Evolutionary conservation across 1,140 invertebrate genomes (phyloP).

Genomic region (Caenorhabditis brenneri): DNA sequence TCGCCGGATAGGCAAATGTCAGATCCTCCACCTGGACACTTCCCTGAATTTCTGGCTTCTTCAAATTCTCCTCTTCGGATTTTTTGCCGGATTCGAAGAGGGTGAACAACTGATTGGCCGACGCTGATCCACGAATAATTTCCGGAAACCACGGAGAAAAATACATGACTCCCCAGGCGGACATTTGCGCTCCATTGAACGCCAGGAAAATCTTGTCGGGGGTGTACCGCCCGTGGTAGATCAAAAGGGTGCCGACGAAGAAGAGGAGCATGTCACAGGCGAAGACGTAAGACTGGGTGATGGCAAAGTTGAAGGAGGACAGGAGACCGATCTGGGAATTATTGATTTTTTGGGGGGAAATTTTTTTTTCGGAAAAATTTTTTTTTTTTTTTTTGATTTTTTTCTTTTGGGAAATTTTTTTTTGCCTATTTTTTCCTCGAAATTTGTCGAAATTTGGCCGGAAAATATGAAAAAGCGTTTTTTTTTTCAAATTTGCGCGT

Average conservation of each 20-base stretch:
- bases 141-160: constrained; percentile 67
- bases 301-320: constrained; percentile 1
- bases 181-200: constrained; percentile 45
- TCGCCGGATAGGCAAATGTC: constrained; percentile 71
- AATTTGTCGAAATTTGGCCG: too few species aligned
- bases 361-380: too few species aligned
- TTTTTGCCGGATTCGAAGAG: constrained; percentile 67
- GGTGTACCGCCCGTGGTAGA: constrained; percentile 34
- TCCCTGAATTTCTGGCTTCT: constrained; percentile 35
- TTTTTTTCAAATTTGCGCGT: too few species aligned
- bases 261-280: constrained; percentile 38
- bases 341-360: too few species aligned
- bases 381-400: too few species aligned
- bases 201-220: constrained; percentile 33
- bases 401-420: too few species aligned
- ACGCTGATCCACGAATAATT: constrained; percentile 70
- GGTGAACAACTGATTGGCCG: constrained; percentile 69
- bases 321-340: constrained; percentile 34
- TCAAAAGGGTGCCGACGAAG: constrained; percentile 33
- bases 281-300: constrained; percentile 46
- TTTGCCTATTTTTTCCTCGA: too few species aligned
- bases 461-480: too few species aligned
- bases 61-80: constrained; percentile 56
- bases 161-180: constrained; percentile 44
- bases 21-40: constrained; percentile 70